Base-by-base conservation (phyloP, 2,113 vertebrate genomes). In the Amphilophus citrinellus region DNA sequence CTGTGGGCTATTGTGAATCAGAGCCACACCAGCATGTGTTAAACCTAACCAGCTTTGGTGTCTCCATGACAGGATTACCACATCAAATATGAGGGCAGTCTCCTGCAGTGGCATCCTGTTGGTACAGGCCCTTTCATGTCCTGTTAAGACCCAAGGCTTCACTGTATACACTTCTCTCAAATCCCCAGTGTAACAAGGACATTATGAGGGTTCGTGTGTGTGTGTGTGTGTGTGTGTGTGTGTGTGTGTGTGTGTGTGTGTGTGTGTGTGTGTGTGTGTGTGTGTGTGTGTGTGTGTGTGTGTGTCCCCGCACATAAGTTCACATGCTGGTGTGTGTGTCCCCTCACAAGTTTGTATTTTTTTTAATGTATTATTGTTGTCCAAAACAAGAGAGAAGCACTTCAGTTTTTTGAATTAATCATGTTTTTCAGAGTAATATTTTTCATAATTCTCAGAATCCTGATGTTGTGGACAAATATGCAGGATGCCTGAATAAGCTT, bases 11-110 rank as follows among this genome's bases (percentile, higher is more conserved):
- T 85, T 39, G 22, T 79, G 83, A 86, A 92, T 90, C 90, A 91
- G 30, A 89, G 77, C 32, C 77, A 78, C 66, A 77, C 80, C 76
- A 91, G 83, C 61, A 18, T 89, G 88, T 84, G 87, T 89, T 85
- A 86, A 88, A 88, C 76, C 84, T 87, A 79, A 90, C 92, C 84
- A 86, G 92, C 93, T 94, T 94, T 92, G 82, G 87, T 92, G 86
- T 87, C 76, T 85, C 82, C 71, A 78, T 92, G 90, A 90, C 91
- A 89, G 89, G 88, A 95, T 92, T 93, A 93, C 77, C 88, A 91
- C 89, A 93, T 93, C 88, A 92, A 92, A 95, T 89, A 73, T 88
- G 83, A 87, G 90, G 89, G 80, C 85, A 86, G 91, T 87, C 83
- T 88, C 91, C 92, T 89, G 84, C 88, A 75, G 92, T 80, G 90